A percentile compares a stretch with the other conserved stretches of the same genome.
phyloP scores from a whole-genome alignment of 2,113 vertebrate species.

The Columba livia region DNA sequence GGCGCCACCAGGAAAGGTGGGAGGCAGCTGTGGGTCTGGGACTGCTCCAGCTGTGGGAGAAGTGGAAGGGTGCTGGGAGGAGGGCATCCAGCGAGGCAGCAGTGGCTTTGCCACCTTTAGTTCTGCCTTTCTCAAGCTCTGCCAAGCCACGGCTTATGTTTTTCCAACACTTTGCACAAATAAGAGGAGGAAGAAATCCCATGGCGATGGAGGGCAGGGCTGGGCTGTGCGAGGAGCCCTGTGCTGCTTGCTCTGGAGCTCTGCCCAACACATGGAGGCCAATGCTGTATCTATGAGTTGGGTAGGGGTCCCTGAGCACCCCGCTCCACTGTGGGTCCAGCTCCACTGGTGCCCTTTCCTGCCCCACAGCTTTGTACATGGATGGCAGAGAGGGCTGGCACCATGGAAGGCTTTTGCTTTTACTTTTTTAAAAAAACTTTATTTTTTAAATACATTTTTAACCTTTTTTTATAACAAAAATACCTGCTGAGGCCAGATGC shows the following conservation, averaged over 20 bases:
- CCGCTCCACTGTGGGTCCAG: fast-evolving
- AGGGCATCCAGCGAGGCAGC: not conserved
- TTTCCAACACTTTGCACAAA: constrained; percentile 38
- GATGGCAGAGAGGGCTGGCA: not conserved
- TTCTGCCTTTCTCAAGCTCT: not conserved
- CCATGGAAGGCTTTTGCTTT: not conserved
- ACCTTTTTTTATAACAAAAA: constrained; percentile 54
- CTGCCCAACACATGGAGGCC: not conserved
- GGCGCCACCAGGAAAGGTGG: not conserved
- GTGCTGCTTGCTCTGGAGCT: constrained; percentile 44
- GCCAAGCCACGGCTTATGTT: not conserved
- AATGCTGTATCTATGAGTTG: fast-evolving
- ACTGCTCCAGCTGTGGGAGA: fast-evolving
- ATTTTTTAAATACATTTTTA: not conserved
- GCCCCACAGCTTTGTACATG: not conserved
- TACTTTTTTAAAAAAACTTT: too few species aligned
- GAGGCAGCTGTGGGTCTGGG: not conserved
- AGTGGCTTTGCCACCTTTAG: not conserved
- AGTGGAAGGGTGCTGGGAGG: not conserved
- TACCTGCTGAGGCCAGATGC: not conserved
- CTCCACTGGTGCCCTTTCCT: not conserved
- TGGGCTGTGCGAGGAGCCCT: not conserved
- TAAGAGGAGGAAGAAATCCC: constrained; percentile 58
- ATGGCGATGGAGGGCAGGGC: constrained; percentile 47
- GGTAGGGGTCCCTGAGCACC: not conserved